Conservation (phyloP, 2,888 invertebrate species). For the Drosophila tanythrix region DNA sequence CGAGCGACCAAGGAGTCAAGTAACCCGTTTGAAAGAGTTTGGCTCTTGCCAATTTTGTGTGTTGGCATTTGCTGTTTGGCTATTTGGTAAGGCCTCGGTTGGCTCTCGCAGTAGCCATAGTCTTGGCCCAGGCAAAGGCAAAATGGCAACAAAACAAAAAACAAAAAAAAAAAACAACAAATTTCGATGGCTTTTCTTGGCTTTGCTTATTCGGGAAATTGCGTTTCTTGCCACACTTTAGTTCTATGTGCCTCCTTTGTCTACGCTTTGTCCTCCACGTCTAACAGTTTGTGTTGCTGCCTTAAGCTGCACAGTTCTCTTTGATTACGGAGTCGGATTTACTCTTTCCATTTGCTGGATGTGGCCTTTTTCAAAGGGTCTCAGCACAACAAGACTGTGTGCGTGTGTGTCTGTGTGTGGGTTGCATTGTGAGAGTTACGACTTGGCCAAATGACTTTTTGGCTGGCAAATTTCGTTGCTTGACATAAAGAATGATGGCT, state of each 20-base stretch:
- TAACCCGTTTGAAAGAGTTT: constrained; percentile 33
- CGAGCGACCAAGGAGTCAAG: constrained; percentile 26
- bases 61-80: constrained; percentile 59
- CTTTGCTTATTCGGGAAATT: constrained; percentile 64
- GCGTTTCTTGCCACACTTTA: constrained; percentile 56
- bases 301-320: constrained; percentile 60
- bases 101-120: constrained; percentile 23
- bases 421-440: constrained; percentile 63
- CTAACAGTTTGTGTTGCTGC: constrained; percentile 35
- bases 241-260: constrained; percentile 15
- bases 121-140: constrained; percentile 42
- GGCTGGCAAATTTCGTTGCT: constrained; percentile 52
- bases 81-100: constrained; percentile 50
- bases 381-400: constrained; percentile 11
- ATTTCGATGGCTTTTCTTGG: constrained; percentile 62
- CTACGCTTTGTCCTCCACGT: background rate
- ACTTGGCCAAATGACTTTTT: constrained; percentile 63
- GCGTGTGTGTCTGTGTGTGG: constrained; percentile 27
- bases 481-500: constrained; percentile 48
- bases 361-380: constrained; percentile 35
- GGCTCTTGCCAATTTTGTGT: constrained; percentile 68
- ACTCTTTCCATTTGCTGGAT: constrained; percentile 17
- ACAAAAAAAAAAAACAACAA: constrained; percentile 7
- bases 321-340: constrained; percentile 51
- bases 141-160: constrained; percentile 4